Percentiles rank a stretch among this genome's conserved stretches.
These are phyloP conservation scores for Cheumatopsyche charites DNA, from an alignment of 1,140 invertebrate species.

Conservation along the genomic window DNA sequence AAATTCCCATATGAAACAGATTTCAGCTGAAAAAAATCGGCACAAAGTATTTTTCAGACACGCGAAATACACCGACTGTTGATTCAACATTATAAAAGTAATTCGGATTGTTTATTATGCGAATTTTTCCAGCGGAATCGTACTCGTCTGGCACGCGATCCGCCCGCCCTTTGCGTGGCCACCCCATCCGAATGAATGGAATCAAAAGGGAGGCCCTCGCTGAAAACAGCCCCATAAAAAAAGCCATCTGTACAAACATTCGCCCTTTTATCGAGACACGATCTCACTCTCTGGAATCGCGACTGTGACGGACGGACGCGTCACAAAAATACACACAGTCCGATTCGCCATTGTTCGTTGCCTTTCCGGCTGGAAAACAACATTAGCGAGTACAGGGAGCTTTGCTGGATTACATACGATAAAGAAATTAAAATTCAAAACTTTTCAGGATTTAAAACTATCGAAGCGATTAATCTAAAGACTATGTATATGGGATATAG, in stretches of 20 bases:
- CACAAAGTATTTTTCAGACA: no score
- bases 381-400: not conserved
- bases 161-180: not conserved
- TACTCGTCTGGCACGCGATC: no score
- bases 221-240: constrained; percentile 39
- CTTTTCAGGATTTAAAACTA: no score
- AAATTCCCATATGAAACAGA: no score
- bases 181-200: constrained; percentile 27
- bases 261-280: constrained; percentile 42
- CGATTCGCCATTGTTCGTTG: constrained; percentile 26
- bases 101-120: constrained; percentile 3
- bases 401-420: no score
- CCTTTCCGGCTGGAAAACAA: constrained; percentile 20
- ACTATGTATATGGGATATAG: no score
- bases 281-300: constrained; percentile 32
- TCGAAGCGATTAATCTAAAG: no score
- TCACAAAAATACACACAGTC: constrained; percentile 41
- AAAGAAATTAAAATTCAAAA: no score
- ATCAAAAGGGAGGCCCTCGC: constrained; percentile 29
- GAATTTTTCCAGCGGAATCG: not conserved
- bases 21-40: no score
- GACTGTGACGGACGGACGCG: constrained; percentile 42
- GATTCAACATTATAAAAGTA: not conserved
- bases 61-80: no score
- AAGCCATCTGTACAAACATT: constrained; percentile 46